Evolutionary conservation across 2,797 vertebrate species (phyloP).

Genomic region (Miichthys miiuy): DNA sequence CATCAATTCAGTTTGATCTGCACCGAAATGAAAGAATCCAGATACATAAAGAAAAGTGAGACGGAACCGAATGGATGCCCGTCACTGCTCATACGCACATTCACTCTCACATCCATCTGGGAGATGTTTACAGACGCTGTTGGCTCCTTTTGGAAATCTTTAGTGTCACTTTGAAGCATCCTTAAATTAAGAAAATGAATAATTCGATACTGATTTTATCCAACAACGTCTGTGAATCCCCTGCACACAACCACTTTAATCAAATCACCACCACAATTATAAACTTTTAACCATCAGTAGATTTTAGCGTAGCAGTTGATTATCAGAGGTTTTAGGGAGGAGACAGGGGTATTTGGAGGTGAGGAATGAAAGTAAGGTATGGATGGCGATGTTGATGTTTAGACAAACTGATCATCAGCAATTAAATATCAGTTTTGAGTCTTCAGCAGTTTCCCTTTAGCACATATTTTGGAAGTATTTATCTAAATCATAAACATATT

Average conservation of each 20-base stretch:
- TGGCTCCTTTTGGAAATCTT: background rate
- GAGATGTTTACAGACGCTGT: constrained; percentile 58
- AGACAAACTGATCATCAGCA: constrained; percentile 63
- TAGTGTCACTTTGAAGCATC: background rate
- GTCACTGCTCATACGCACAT: background rate
- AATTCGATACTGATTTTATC: background rate
- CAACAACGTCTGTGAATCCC: constrained; percentile 58
- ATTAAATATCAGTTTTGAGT: constrained; percentile 76
- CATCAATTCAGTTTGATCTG: constrained; percentile 56
- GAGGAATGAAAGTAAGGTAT: constrained; percentile 57
- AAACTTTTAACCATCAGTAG: constrained; percentile 64
- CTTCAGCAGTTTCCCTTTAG: constrained; percentile 73
- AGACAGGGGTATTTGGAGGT: constrained; percentile 41
- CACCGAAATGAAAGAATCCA: background rate
- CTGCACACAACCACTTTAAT: constrained; percentile 24
- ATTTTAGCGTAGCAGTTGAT: constrained; percentile 64
- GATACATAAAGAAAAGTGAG: constrained; percentile 4
- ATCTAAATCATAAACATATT: background rate
- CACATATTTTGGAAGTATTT: background rate
- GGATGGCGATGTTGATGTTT: constrained; percentile 67
- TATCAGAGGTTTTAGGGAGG: constrained; percentile 61
- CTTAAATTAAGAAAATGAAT: background rate
- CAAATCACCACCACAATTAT: constrained; percentile 53
- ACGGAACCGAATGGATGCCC: constrained; percentile 57
- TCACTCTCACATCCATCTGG: background rate